Evolutionary conservation across 2,797 vertebrate species (phyloP).

Genomic region (Lycodopsis pacificus): DNA sequence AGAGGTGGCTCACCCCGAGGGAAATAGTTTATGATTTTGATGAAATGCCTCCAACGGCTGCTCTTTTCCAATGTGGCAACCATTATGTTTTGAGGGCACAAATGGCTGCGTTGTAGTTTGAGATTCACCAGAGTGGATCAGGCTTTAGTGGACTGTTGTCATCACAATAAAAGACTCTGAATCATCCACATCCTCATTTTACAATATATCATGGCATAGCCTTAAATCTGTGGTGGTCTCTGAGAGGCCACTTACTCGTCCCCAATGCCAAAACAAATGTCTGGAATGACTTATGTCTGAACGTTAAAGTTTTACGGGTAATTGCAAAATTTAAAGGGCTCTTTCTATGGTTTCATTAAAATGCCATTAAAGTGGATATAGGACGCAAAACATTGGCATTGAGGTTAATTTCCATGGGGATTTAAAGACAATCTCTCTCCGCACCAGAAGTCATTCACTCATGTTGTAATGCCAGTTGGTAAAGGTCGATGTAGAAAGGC

Average conservation of each 20-base stretch:
- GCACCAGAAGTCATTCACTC: conserved; percentile 73
- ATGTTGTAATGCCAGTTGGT: conserved; percentile 61
- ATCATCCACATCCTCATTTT: conserved; percentile 27
- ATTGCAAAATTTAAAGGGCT: conserved; percentile 75
- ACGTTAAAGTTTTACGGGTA: conserved; percentile 72
- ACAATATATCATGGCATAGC: conserved; percentile 7
- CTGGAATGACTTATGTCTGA: conserved; percentile 50
- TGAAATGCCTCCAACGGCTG: conserved; percentile 56
- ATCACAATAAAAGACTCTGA: conserved; percentile 32
- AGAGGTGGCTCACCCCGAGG: conserved; percentile 30
- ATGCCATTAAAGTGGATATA: conserved; percentile 68
- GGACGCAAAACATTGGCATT: conserved; percentile 74
- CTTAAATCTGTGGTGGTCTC: conserved; percentile 45
- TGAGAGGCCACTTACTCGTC: conserved; percentile 25
- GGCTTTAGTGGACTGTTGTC: conserved; percentile 12
- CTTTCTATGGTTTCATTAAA: conserved; percentile 78
- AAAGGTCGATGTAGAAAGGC: conserved; percentile 80
- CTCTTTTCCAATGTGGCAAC: conserved; percentile 42
- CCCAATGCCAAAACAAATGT: conserved; percentile 25
- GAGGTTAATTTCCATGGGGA: conserved; percentile 83
- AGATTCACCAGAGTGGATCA: conserved; percentile 22
- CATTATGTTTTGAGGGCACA: conserved; percentile 42
- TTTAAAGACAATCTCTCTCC: conserved; percentile 75
- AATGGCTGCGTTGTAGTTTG: conserved; percentile 15
- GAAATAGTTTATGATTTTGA: conserved; percentile 72